Percentiles rank a stretch among this genome's conserved stretches.
Evolutionary conservation across 2,797 vertebrate species (phyloP).

Genomic region (Scarus forsteni): DNA sequence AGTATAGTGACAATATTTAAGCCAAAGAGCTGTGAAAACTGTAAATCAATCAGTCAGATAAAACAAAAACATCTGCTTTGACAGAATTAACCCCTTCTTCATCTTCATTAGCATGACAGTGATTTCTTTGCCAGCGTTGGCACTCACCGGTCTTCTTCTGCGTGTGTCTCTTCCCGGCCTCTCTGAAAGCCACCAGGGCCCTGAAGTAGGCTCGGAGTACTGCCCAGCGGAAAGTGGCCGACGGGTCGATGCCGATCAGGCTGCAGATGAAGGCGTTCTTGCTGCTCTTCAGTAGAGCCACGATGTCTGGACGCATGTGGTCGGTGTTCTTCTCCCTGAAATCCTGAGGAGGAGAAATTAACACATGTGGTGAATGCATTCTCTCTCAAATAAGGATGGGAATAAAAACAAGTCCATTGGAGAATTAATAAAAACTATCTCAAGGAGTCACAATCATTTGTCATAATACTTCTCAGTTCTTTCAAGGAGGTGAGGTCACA

Average conservation of each 20-base stretch:
- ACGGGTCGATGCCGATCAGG: conserved; percentile 95
- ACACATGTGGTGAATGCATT: too few species aligned
- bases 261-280: conserved; percentile 93
- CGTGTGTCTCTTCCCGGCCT: conserved; percentile 89
- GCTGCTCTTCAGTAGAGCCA: conserved; percentile 96
- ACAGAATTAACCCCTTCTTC: neutral
- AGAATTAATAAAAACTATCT: too few species aligned
- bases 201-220: conserved; percentile 95
- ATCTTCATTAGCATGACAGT: neutral
- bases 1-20: neutral
- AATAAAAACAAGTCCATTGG: too few species aligned
- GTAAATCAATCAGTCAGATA: neutral
- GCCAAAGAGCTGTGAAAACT: neutral
- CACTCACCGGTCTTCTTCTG: conserved; percentile 91
- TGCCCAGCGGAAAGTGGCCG: conserved; percentile 97
- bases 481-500: too few species aligned
- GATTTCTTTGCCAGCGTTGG: neutral
- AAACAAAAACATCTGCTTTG: neutral
- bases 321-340: conserved; percentile 99
- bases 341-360: conserved; percentile 83
- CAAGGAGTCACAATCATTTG: too few species aligned
- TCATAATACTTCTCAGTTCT: too few species aligned
- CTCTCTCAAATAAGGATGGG: too few species aligned
- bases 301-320: conserved; percentile 98
- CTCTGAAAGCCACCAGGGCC: conserved; percentile 91